These are phyloP conservation scores for Acipenser transmontanus DNA, from an alignment of 2,797 vertebrate species.

Conservation along the genomic window DNA sequence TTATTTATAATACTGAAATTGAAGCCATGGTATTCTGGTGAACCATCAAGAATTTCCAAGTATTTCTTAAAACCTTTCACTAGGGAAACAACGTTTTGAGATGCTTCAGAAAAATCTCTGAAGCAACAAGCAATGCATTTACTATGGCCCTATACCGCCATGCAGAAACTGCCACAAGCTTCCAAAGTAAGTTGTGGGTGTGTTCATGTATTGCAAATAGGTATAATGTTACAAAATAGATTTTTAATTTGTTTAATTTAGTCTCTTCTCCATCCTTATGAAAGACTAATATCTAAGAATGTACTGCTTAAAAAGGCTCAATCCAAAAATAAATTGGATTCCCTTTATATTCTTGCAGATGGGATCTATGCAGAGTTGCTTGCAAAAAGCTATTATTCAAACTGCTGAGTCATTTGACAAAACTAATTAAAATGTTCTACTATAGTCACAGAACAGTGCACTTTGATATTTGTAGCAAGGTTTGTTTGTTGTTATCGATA, in stretches of 20 bases:
- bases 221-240: too few species aligned
- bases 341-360: conserved; percentile 15
- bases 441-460: conserved; percentile 7
- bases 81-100: too few species aligned
- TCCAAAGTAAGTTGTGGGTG: too few species aligned
- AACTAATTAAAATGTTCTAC: conserved; percentile 19
- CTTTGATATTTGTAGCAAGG: conserved; percentile 8
- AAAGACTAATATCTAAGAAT: conserved; percentile 4
- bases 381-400: conserved; percentile 14
- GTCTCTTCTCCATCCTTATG: too few species aligned
- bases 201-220: too few species aligned
- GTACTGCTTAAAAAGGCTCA: background rate
- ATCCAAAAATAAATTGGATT: conserved; percentile 18
- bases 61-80: too few species aligned
- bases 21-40: conserved; percentile 13
- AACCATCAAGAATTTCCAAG: background rate
- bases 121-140: too few species aligned
- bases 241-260: too few species aligned
- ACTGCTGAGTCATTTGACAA: conserved; percentile 18
- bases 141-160: too few species aligned
- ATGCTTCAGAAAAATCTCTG: too few species aligned
- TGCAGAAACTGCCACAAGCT: too few species aligned
- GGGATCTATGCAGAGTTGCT: conserved; percentile 17
- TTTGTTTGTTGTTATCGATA: background rate
- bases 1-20: conserved; percentile 13